A percentile compares a stretch with the other conserved stretches of the same genome.
These are phyloP conservation scores for Alces alces DNA, from an alignment of 2,113 vertebrate genomes.

Conservation along the genomic window DNA sequence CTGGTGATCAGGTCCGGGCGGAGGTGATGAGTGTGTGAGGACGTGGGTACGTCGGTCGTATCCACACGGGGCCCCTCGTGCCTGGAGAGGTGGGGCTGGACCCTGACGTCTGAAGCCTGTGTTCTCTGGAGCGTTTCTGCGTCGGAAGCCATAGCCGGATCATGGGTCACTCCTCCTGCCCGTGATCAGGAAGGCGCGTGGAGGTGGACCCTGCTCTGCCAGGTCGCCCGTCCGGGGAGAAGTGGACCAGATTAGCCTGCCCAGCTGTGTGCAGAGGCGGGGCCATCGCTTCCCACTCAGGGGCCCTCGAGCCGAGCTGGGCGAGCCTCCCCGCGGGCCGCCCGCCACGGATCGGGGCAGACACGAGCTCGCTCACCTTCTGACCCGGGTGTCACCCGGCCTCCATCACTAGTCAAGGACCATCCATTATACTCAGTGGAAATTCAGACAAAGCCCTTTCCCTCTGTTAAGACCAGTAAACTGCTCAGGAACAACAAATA, in stretches of 20 bases:
- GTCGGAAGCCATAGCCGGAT: constrained; percentile 26
- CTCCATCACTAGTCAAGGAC: constrained; percentile 89
- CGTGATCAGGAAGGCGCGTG: constrained; percentile 95
- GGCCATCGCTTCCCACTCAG: constrained; percentile 89
- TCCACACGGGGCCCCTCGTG: constrained; percentile 5
- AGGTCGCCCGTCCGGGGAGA: constrained; percentile 93
- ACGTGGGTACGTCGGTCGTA: neutral
- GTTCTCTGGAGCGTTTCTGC: constrained; percentile 70
- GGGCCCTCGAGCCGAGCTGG: constrained; percentile 90
- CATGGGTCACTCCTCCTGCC: constrained; percentile 84
- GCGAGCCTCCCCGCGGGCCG: constrained; percentile 83
- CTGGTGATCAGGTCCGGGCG: neutral
- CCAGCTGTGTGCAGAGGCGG: constrained; percentile 85
- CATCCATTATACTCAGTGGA: constrained; percentile 86
- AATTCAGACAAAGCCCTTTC: constrained; percentile 84
- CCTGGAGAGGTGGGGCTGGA: constrained; percentile 23
- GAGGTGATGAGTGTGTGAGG: constrained; percentile 5
- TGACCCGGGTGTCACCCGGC: constrained; percentile 88
- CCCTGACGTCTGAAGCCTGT: constrained; percentile 63
- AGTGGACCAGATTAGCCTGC: constrained; percentile 92
- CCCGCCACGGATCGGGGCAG: constrained; percentile 81
- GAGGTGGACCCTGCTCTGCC: constrained; percentile 91
- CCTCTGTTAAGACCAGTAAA: constrained; percentile 82
- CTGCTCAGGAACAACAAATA: constrained; percentile 84
- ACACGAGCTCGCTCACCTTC: constrained; percentile 88